Conservation (phyloP, 2,888 invertebrate genomes). For the Anthrax anthrax region DNA sequence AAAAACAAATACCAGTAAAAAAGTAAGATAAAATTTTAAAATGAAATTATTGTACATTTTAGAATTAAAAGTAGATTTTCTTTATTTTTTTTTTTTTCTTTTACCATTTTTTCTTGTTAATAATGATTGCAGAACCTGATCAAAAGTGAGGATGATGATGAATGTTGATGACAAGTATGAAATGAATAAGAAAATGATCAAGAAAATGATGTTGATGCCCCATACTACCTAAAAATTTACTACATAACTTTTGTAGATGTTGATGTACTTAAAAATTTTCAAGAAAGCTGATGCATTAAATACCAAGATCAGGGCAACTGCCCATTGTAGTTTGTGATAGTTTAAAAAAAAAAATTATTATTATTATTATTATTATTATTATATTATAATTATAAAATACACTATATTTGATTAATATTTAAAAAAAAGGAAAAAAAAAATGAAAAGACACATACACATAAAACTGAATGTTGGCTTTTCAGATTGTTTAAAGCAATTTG, state of each 20-base stretch:
- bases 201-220: not conserved
- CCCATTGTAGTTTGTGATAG: slow-evolving; percentile 8
- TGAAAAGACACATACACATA: not conserved
- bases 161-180: no score
- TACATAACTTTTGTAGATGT: not conserved
- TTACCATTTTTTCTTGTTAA: not conserved
- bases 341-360: no score
- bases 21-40: no score
- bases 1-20: no score
- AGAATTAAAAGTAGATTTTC: no score
- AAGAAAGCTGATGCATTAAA: slow-evolving; percentile 1
- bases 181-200: no score
- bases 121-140: not conserved
- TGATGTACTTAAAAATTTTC: not conserved
- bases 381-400: not conserved
- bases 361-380: no score
- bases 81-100: no score
- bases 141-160: not conserved
- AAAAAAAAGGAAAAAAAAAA: not conserved
- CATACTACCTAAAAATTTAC: no score
- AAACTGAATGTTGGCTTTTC: not conserved
- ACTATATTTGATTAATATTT: not conserved
- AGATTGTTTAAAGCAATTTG: not conserved
- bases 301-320: not conserved
- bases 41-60: no score